Evolutionary conservation across 2,113 vertebrate species (phyloP).

Genomic region (Pterophyllum scalare): DNA sequence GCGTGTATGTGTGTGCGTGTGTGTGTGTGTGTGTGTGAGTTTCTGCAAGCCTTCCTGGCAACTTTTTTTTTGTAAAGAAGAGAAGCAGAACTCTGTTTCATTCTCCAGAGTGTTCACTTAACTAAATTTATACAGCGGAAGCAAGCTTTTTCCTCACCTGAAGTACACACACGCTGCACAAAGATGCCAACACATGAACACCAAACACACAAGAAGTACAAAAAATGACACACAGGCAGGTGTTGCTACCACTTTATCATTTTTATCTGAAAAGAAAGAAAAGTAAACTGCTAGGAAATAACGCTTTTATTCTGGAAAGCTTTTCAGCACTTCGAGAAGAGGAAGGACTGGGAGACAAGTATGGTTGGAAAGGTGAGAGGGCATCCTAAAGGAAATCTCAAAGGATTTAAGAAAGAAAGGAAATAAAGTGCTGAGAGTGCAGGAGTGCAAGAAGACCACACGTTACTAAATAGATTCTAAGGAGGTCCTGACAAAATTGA

Average conservation of each 20-base stretch:
- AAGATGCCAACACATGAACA: conserved; percentile 4
- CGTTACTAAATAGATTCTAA: not conserved
- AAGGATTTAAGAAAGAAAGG: not conserved
- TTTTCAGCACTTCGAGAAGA: conserved; percentile 17
- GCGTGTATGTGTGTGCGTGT: not conserved
- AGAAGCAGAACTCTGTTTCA: conserved; percentile 30
- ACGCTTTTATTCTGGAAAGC: conserved; percentile 3
- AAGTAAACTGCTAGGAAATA: conserved; percentile 24
- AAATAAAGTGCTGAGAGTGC: not conserved
- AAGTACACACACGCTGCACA: conserved; percentile 4
- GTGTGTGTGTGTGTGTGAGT: not conserved
- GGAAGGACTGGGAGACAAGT: not conserved
- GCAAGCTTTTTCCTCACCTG: conserved; percentile 29
- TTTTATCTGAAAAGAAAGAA: conserved; percentile 19
- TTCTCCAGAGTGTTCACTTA: conserved; percentile 41
- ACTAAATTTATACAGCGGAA: conserved; percentile 49
- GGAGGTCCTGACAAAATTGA: not conserved
- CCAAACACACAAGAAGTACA: not conserved
- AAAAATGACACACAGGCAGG: conserved; percentile 21
- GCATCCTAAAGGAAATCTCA: not conserved
- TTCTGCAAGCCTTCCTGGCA: not conserved
- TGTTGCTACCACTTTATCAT: conserved; percentile 50
- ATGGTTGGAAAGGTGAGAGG: conserved; percentile 18
- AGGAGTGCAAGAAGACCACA: not conserved
- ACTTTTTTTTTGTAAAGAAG: conserved; percentile 1